Conservation (phyloP, 2,113 vertebrate species). For the Menidia beryllina region DNA sequence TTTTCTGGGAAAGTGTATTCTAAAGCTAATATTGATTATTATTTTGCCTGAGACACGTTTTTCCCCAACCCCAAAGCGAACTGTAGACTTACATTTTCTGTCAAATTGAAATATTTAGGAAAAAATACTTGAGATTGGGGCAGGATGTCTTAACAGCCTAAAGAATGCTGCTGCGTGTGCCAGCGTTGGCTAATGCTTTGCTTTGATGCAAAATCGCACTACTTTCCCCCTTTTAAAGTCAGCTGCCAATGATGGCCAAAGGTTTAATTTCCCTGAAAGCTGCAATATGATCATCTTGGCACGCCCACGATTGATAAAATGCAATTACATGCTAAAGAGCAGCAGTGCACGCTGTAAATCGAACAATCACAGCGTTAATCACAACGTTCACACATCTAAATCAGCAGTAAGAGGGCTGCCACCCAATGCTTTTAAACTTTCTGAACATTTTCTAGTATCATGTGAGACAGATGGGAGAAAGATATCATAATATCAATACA, state of each 20-base stretch:
- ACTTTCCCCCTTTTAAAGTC: not conserved
- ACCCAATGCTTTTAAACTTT: too few species aligned
- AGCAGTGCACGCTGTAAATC: not conserved
- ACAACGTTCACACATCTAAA: too few species aligned
- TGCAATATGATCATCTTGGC: not conserved
- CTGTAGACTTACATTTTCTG: too few species aligned
- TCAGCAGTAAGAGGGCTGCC: too few species aligned
- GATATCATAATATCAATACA: too few species aligned
- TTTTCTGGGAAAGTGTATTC: too few species aligned
- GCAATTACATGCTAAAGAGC: not conserved
- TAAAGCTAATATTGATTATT: too few species aligned
- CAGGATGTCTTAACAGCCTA: not conserved
- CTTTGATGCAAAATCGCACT: not conserved
- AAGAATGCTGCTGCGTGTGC: not conserved
- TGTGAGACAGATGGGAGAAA: too few species aligned
- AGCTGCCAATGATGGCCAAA: not conserved
- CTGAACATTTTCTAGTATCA: too few species aligned
- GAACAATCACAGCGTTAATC: not conserved
- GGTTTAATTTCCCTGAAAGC: not conserved
- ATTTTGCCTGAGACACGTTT: not conserved
- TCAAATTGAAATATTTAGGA: too few species aligned
- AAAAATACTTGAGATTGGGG: too few species aligned
- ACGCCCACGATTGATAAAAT: not conserved
- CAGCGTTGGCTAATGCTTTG: not conserved
- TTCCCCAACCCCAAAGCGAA: too few species aligned